Evolutionary conservation across 2,888 invertebrate genomes (phyloP).

Genomic region (Philopedon plagiatum): DNA sequence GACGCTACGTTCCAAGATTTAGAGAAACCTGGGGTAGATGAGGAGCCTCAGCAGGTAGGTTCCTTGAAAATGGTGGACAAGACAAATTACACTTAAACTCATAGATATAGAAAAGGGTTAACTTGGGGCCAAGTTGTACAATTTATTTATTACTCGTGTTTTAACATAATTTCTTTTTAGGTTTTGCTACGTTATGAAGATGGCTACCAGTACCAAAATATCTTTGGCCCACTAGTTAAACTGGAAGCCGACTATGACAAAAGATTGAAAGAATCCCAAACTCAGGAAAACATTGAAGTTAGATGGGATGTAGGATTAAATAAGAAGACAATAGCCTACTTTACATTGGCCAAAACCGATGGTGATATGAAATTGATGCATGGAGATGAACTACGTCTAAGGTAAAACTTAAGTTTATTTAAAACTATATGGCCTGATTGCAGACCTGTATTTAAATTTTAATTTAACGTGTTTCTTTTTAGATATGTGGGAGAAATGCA

Average conservation of each 20-base stretch:
- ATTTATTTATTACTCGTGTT: too few relatives aligned
- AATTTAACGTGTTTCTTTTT: neutral
- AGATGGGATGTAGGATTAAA: conserved; percentile 99
- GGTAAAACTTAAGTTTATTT: conserved; percentile 63
- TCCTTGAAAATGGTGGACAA: neutral
- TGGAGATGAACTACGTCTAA: conserved; percentile 92
- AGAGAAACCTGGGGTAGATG: conserved; percentile 98
- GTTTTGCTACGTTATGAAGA: conserved; percentile 88
- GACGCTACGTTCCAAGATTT: conserved; percentile 98
- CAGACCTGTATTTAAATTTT: conserved; percentile 58
- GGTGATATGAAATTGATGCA: conserved; percentile 99
- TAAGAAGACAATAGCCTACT: conserved; percentile 98
- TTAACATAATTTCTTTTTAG: too few relatives aligned
- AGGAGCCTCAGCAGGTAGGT: conserved; percentile 93
- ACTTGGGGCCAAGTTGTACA: too few relatives aligned
- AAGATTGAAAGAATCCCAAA: conserved; percentile 96
- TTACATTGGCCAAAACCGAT: conserved; percentile 96
- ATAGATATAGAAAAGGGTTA: too few relatives aligned
- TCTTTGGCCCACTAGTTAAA: conserved; percentile 96
- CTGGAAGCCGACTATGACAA: conserved; percentile 99
- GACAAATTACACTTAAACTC: neutral
- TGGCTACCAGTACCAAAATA: conserved; percentile 99
- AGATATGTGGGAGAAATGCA: conserved; percentile 90
- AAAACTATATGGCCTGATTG: neutral
- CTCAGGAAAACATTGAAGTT: conserved; percentile 97